Base-by-base conservation (phyloP, 2,888 invertebrate genomes). In the Dugesia japonica region DNA sequence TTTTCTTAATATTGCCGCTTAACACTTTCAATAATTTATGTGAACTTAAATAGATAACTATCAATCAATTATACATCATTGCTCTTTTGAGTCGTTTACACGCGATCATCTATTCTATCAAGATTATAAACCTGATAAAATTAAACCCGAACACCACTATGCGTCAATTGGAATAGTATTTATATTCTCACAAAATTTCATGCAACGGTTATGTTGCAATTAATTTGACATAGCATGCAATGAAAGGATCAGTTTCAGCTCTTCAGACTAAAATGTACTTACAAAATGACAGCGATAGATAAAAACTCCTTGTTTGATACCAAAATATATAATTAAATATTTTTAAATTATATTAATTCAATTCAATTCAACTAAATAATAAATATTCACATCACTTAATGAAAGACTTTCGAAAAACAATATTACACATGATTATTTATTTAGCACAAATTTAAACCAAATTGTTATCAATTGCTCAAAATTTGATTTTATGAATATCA, bases 141-240 rank as follows among this genome's bases (percentile, higher is more conserved):
- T 56, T 56, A 13, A 1, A 1, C 1, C n/a, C 20, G n/a, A 56
- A n/a, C 56, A 56, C 56, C 56, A 9, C 56, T 13, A 4, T 9
- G 17, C 56, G 56, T n/a, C 56, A 56, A 9, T 56, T 56, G 56
- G 56, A 56, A 56, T 56, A 56, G 23, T 56, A 56, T 56, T 20
- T 56, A 56, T 20, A 56, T 20, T n/a, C 56, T 23, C 56, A 56
- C 56, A 56, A 23, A 20, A 56, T 20, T 56, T 56, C 56, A 56
- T 56, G 56, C 56, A 13, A 56, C 56, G 56, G 23, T 56, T 56
- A 56, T 56, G 56, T 56, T n/a, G 56, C 20, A 23, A 56, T 56
- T 56, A 56, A 56, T 56, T 56, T 56, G 56, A 56, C 56, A 56
- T 56, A 1, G 56, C 56, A 56, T n/a, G 56, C 56, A 23, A 56